phyloP scores from a whole-genome alignment of 2,888 invertebrate species.

The Himalopsyche kuldschensis region DNA sequence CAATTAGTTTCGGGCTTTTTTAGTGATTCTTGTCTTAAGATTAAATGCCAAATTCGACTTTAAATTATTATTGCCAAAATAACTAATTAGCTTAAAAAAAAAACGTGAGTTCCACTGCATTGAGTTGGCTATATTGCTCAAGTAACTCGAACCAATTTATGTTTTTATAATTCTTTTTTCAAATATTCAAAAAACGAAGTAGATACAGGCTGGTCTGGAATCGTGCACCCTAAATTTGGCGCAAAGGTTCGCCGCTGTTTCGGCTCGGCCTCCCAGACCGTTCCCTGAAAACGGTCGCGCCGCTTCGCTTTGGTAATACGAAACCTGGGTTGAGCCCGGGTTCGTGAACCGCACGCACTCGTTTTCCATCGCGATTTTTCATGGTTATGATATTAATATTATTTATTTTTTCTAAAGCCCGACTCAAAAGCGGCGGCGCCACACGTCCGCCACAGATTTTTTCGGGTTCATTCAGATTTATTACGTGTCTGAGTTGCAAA shows the following conservation, averaged over 20 bases:
- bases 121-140: no score
- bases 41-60: no score
- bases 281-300: not conserved
- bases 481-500: not conserved
- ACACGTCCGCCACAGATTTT: not conserved
- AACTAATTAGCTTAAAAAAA: no score
- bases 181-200: not conserved
- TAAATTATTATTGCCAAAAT: no score
- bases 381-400: not conserved
- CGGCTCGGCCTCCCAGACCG: not conserved
- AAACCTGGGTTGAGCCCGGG: not conserved
- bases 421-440: not conserved
- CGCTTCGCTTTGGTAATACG: not conserved
- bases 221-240: not conserved
- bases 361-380: not conserved
- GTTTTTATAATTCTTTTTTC: no score
- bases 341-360: not conserved
- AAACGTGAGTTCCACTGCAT: no score
- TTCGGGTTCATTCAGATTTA: not conserved
- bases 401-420: not conserved
- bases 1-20: no score
- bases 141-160: no score
- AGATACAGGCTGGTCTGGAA: not conserved
- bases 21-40: no score
- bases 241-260: not conserved